Evolutionary conservation across 2,888 invertebrate species (phyloP).

Genomic region (Ferrisia virgata): DNA sequence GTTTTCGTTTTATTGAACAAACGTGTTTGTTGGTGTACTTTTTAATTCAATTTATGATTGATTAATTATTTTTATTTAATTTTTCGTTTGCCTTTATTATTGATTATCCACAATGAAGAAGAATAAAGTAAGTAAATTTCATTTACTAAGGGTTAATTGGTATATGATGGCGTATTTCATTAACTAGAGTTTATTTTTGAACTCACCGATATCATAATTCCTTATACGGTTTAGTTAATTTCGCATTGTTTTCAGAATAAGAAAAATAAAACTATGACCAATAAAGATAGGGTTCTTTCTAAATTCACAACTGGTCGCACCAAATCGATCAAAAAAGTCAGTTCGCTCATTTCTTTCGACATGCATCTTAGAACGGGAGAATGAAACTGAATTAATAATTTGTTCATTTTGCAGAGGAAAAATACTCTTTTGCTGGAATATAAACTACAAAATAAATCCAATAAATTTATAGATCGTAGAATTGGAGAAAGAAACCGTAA

Average conservation of each 20-base stretch:
- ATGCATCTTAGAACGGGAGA: neutral
- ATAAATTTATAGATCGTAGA: conserved; percentile 80
- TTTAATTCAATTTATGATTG: too few relatives aligned
- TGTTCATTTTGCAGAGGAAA: conserved; percentile 60
- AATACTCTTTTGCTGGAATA: conserved; percentile 84
- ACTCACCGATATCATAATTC: neutral
- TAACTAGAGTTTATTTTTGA: neutral
- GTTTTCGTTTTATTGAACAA: too few relatives aligned
- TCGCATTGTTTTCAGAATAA: conserved; percentile 10
- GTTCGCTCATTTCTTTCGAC: neutral
- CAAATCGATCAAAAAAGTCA: conserved; percentile 61
- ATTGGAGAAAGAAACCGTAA: conserved; percentile 75
- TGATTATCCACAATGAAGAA: neutral
- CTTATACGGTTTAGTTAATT: neutral
- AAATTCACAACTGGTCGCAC: conserved; percentile 40
- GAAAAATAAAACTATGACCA: neutral
- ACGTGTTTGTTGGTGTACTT: too few relatives aligned
- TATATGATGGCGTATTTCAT: neutral
- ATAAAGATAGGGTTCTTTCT: conserved; percentile 29
- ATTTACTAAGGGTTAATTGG: neutral
- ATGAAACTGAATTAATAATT: neutral
- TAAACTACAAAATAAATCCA: conserved; percentile 75
- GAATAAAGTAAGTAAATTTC: neutral
- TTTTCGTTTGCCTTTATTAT: neutral
- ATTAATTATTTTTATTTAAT: neutral